These are phyloP conservation scores for Vipera latastei DNA, from an alignment of 2,797 vertebrate species.

Conservation along the genomic window DNA sequence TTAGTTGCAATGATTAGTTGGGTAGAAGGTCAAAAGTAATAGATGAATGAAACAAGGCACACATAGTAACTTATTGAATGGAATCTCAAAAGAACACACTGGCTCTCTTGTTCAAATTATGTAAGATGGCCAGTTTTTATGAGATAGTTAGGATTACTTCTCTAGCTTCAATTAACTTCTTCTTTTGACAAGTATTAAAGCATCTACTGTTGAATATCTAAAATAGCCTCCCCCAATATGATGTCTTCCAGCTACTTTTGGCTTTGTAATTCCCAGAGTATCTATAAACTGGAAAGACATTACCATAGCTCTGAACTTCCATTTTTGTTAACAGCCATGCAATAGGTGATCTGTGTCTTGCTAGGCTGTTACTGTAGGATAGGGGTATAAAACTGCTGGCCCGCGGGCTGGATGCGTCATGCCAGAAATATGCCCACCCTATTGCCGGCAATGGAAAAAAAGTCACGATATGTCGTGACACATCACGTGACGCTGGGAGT, in stretches of 20 bases:
- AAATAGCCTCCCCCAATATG: neutral
- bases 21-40: constrained; percentile 17
- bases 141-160: neutral
- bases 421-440: too few species aligned
- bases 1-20: constrained; percentile 15
- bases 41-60: constrained; percentile 4
- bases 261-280: neutral
- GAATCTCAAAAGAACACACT: neutral
- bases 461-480: too few species aligned
- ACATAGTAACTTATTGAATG: neutral
- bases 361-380: neutral
- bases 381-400: too few species aligned
- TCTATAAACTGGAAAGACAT: neutral
- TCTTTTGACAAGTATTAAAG: neutral
- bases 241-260: neutral
- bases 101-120: neutral
- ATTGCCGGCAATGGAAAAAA: too few species aligned
- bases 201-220: neutral
- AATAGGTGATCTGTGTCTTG: neutral
- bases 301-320: neutral
- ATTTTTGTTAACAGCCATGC: neutral
- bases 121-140: neutral
- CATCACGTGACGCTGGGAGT: too few species aligned
- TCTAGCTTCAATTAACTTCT: neutral
- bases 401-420: too few species aligned